Conservation (phyloP, 1,140 invertebrate genomes). For the Macrobrachium nipponense region DNA sequence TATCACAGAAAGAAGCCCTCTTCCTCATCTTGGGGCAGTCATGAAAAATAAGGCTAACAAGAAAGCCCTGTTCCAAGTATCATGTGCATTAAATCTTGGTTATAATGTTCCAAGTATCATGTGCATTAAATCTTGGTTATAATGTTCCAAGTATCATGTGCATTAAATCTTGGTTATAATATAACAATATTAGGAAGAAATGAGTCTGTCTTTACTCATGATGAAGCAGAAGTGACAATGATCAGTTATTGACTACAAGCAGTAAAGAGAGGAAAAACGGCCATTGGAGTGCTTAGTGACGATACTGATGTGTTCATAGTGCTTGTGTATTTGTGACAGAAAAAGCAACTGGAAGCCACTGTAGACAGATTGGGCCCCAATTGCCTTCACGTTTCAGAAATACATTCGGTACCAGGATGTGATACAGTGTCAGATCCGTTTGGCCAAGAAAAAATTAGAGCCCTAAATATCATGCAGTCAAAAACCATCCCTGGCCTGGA, state of each 20-base stretch:
- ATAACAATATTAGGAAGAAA: background rate
- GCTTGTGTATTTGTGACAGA: background rate
- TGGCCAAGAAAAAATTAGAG: background rate
- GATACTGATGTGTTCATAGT: slow-evolving; percentile 1
- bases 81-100: background rate
- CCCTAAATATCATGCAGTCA: background rate
- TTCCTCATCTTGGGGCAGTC: background rate
- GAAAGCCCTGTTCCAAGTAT: background rate
- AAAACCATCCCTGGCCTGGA: background rate
- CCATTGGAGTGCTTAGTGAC: background rate
- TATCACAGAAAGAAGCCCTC: background rate
- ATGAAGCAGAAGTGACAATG: background rate
- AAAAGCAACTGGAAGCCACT: background rate
- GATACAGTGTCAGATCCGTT: background rate
- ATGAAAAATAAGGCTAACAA: slow-evolving; percentile 8
- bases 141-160: background rate
- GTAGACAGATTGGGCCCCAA: background rate
- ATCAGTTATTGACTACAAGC: background rate
- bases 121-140: too few species aligned
- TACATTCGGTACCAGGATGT: background rate
- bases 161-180: background rate
- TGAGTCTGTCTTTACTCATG: background rate
- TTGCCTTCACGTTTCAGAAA: background rate
- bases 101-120: too few species aligned
- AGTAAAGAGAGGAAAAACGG: background rate